Percentiles rank a stretch among this genome's conserved stretches.
phyloP scores from a whole-genome alignment of 2,888 invertebrate genomes.

The Papilio elwesi region DNA sequence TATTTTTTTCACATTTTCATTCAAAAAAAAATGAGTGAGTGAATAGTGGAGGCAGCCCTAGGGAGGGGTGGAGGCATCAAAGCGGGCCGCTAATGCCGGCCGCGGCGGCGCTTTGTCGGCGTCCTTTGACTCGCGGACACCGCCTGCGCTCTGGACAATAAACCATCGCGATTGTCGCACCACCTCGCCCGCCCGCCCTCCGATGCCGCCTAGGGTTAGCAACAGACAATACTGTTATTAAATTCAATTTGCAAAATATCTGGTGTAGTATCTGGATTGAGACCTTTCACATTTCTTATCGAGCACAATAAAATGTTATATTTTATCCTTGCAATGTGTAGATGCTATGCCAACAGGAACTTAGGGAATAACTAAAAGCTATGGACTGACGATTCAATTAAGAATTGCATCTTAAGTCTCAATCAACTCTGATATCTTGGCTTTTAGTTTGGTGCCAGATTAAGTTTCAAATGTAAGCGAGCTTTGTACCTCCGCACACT shows the following conservation, averaged over 20 bases:
- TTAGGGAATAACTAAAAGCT: no score
- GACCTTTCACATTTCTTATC: neutral
- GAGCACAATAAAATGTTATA: neutral
- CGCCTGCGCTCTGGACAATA: conserved; percentile 54
- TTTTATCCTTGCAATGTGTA: neutral
- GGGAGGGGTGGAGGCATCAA: conserved; percentile 68
- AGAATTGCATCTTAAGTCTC: no score
- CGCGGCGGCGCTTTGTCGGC: conserved; percentile 80
- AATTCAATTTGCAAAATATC: conserved; percentile 8
- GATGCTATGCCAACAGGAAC: neutral
- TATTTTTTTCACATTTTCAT: conserved; percentile 23
- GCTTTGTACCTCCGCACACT: no score
- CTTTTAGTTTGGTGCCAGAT: no score
- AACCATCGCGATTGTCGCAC: conserved; percentile 51
- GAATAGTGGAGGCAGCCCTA: conserved; percentile 71
- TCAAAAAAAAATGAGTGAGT: conserved; percentile 6
- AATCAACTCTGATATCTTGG: no score
- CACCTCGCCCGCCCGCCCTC: conserved; percentile 42
- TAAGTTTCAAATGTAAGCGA: no score
- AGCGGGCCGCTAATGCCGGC: conserved; percentile 81
- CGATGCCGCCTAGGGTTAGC: conserved; percentile 31
- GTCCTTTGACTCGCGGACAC: conserved; percentile 67
- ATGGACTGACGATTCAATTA: no score
- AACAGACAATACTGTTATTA: neutral
- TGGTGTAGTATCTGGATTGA: neutral